These are phyloP conservation scores for Rotaria socialis DNA, from an alignment of 2,888 invertebrate genomes.

Conservation along the genomic window DNA sequence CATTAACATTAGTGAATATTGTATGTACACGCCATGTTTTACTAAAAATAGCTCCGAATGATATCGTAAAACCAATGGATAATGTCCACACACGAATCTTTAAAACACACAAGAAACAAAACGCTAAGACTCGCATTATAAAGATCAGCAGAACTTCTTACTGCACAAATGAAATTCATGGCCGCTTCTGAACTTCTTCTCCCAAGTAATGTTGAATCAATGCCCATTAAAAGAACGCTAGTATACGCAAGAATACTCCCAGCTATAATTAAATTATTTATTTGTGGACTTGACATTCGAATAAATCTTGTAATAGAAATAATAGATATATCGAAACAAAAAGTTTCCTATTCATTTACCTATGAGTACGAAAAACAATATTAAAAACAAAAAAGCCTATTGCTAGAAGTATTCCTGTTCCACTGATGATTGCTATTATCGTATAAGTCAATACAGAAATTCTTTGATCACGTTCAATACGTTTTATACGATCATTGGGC, in stretches of 20 bases:
- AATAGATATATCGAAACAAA: neutral
- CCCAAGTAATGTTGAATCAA: slow-evolving; percentile 85
- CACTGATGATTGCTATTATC: slow-evolving; percentile 77
- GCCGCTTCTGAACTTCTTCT: slow-evolving; percentile 63
- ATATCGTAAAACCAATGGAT: slow-evolving; percentile 92
- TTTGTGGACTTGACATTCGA: slow-evolving; percentile 97
- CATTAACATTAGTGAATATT: slow-evolving; percentile 94
- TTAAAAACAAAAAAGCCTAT: slow-evolving; percentile 44
- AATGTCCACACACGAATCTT: slow-evolving; percentile 79
- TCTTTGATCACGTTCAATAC: slow-evolving; percentile 79
- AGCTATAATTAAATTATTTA: slow-evolving; percentile 94
- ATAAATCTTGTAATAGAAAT: slow-evolving; percentile 72
- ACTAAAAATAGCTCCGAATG: slow-evolving; percentile 98
- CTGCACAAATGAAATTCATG: slow-evolving; percentile 80
- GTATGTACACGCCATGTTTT: slow-evolving; percentile 99
- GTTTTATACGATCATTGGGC: slow-evolving; percentile 82
- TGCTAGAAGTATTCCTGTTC: slow-evolving; percentile 60
- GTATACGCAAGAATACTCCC: slow-evolving; percentile 94
- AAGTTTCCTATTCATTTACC: neutral
- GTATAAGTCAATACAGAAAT: slow-evolving; percentile 87
- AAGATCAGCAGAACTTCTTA: neutral
- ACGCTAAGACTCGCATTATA: no score
- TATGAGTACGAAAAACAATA: slow-evolving; percentile 42
- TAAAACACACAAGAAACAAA: neutral
- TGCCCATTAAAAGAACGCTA: slow-evolving; percentile 87